Evolutionary conservation across 30 jellyfish, hydroid and myxozoan species (phyloP).

Genomic region (Catostylus mosaicus): DNA sequence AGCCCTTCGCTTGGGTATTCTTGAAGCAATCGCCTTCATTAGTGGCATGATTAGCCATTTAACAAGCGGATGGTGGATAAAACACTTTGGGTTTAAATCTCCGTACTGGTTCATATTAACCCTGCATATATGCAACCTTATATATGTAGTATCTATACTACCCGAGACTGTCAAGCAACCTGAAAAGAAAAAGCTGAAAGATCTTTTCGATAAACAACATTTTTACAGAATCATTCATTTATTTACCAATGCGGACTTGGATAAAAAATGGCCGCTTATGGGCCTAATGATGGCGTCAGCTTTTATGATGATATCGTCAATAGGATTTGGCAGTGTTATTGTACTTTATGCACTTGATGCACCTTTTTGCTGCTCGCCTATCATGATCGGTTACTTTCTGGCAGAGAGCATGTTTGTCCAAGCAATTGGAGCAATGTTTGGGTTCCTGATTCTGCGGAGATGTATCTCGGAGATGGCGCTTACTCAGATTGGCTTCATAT

Average conservation of each 20-base stretch:
- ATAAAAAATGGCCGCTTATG: conserved; percentile 66
- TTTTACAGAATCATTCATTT: conserved; percentile 52
- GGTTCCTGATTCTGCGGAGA: conserved; percentile 69
- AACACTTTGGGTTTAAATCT: conserved; percentile 93
- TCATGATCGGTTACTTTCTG: conserved; percentile 93
- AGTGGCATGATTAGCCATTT: conserved; percentile 97
- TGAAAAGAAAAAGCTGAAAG: conserved; percentile 51
- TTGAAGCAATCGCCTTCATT: conserved; percentile 95
- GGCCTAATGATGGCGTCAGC: conserved; percentile 93
- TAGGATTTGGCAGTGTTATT: conserved; percentile 95
- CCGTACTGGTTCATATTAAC: conserved; percentile 88
- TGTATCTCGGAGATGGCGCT: conserved; percentile 84
- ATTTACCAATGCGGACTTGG: conserved; percentile 56
- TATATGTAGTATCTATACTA: conserved; percentile 56
- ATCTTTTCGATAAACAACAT: conserved; percentile 73
- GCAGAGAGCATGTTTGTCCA: conserved; percentile 98
- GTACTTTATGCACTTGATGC: conserved; percentile 90
- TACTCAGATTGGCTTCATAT: conserved; percentile 87
- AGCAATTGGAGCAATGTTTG: conserved; percentile 96
- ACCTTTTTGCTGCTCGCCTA: conserved; percentile 97
- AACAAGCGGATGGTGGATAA: conserved; percentile 99
- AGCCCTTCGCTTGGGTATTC: conserved; percentile 88
- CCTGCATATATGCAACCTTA: conserved; percentile 62
- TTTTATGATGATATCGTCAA: conserved; percentile 91
- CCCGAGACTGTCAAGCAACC: conserved; percentile 76